Evolutionary conservation across 2,888 invertebrate species (phyloP), one percentile per base, ranked within the genome.

Genomic region (Tenthredo livida): DNA sequence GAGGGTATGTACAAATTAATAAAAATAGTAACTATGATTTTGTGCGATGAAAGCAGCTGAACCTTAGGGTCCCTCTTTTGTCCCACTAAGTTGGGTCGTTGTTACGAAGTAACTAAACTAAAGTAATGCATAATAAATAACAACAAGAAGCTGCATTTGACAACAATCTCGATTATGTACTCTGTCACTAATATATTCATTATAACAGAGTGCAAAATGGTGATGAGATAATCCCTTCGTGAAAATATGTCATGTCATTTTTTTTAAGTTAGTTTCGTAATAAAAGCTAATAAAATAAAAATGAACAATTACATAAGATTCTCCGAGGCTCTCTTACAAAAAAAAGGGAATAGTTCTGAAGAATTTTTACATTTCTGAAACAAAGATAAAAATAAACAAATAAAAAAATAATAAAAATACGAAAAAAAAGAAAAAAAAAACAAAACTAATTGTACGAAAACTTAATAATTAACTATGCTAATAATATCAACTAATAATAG

Each of bases 391-490:
- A 40, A 33, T 3, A 4, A 33, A 33, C 0, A 37, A 70, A 70
- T 17, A 43, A 65, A 25, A 37, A 21, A 65, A 65, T 25, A 21
- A 61, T 4, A 33, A 88, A 75, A 29, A 29, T 29, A 29, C 29
- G 2, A 43, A 65, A 40, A 73, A 84, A 72, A 43, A 40, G 5
- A 72, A 29, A 47, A 67, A 15, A 21, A 75, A 61, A 61, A 61
- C 21, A 15, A 12, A 50, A 88, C 87, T 87, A 88, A 86, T 86
- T 70, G 84, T 84, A 84, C 29, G 82, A 84, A 70, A 77, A 75
- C 87, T 86, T 84, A 84, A 84, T 86, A 87, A 88, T 88, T 89
- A 89, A 87, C 80, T 88, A 85, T 88, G 87, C 87, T 90, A 89
- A 89, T 89, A 89, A 89, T 87, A 88, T 86, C 54, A 47, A 21